Base-by-base conservation (phyloP, 2,797 vertebrate species). In the Ctenopoma kingsleyae region DNA sequence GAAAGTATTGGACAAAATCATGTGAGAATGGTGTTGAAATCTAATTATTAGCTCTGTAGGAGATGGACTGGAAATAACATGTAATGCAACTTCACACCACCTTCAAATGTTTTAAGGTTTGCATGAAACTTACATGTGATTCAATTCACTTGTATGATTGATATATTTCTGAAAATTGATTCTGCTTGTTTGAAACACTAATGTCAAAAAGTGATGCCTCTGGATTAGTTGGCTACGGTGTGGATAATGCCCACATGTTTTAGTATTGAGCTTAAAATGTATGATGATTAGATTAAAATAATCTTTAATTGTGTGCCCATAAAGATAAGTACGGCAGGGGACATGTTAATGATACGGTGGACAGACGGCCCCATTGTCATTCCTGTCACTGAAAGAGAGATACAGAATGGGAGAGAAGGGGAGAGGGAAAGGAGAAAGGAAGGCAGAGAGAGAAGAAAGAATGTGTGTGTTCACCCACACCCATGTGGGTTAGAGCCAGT, bases 291-390 rank as follows among this genome's bases (percentile, higher is more conserved):
- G 80, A 87, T 87, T 87, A 74, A 85, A 88, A 87, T 82, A 71
- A 79, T 85, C 77, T 80, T 83, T 86, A 87, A 92, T 89, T 80
- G 83, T 75, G 70, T 44, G 47, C 41, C 62, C 66, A 77, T 57
- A 61, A 46, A 52, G 76, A 78, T 77, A 74, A 87, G 76, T 85
- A 89, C 77, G 85, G 79, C 82, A 76, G 68, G 74, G 58, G 72
- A 84, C 78, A 71, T 82, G 81, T 77, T 88, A 88, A 89, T 92
- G 78, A 90, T 81, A 85, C 11, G 61, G 76, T 75, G 83, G 83
- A 86, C 91, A 91, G 87, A 92, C 78, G 79, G 87, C 68, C 40
- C 73, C 75, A 87, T 88, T 87, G 85, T 91, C 78, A 78, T 65
- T 51, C 40, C 60, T 86, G 87, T 88, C 87, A 86, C 69, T 60